Conservation (phyloP, 2,888 invertebrate genomes). For the Eueremaeus valkanovi region DNA sequence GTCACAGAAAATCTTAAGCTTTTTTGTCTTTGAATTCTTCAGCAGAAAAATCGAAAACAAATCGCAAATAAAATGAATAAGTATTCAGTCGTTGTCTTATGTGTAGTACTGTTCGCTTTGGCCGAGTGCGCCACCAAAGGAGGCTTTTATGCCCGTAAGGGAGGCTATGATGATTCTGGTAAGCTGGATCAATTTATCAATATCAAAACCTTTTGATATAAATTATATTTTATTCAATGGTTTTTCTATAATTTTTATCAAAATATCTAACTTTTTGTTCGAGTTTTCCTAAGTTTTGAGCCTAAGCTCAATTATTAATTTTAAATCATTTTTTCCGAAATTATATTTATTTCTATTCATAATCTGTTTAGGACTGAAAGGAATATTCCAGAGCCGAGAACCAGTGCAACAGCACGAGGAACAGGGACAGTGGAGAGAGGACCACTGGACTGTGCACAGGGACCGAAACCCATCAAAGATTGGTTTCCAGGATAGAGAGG, state of each 20-base stretch:
- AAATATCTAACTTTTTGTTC: too few species aligned
- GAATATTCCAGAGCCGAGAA: background rate
- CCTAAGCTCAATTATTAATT: too few species aligned
- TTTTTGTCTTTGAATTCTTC: background rate
- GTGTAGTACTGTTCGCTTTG: background rate
- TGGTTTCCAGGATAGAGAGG: background rate
- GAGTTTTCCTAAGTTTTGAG: too few species aligned
- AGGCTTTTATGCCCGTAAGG: background rate
- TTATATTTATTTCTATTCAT: background rate
- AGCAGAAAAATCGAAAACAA: background rate
- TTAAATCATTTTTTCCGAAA: too few species aligned
- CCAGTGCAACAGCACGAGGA: too few species aligned
- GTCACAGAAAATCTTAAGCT: background rate
- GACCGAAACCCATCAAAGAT: too few species aligned
- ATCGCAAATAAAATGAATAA: background rate
- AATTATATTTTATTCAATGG: background rate
- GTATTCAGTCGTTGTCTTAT: background rate
- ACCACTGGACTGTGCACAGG: too few species aligned
- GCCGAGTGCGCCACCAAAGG: conserved; percentile 11
- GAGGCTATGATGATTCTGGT: background rate
- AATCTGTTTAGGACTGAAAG: background rate
- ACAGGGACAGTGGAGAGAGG: too few species aligned
- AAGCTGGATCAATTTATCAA: background rate
- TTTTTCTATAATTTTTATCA: background rate
- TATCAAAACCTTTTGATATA: too few species aligned